A percentile compares a stretch with the other conserved stretches of the same genome.
These are phyloP conservation scores for Chloroceryle amazona DNA, from an alignment of 2,797 vertebrate genomes.

Conservation along the genomic window DNA sequence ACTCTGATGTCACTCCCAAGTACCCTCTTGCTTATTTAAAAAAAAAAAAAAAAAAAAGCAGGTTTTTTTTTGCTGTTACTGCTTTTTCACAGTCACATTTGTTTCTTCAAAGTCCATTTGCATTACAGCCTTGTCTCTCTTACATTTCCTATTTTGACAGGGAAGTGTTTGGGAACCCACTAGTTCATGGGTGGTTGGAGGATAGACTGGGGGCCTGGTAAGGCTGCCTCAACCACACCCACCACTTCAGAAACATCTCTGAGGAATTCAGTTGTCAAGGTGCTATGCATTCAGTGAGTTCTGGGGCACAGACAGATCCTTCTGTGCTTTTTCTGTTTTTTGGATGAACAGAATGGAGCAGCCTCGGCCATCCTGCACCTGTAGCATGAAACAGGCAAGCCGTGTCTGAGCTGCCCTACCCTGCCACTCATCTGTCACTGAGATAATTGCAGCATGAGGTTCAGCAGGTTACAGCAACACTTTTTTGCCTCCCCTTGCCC, in stretches of 20 bases:
- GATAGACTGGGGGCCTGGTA: too few relatives aligned
- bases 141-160: background rate
- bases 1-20: background rate
- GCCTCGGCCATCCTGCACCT: background rate
- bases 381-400: background rate
- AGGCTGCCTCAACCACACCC: background rate
- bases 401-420: background rate
- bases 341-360: background rate
- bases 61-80: slow-evolving; percentile 9
- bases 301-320: background rate
- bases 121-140: background rate
- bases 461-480: background rate
- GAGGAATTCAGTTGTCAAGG: background rate
- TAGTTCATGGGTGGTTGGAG: background rate
- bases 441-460: background rate
- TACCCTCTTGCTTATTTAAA: slow-evolving; percentile 23
- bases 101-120: slow-evolving; percentile 17
- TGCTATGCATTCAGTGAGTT: background rate
- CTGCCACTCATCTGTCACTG: background rate
- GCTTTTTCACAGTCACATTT: slow-evolving; percentile 35
- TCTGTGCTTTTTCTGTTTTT: background rate
- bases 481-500: background rate
- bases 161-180: background rate
- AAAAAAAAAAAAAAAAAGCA: background rate
- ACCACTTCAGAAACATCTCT: background rate